Evolutionary conservation across 2,113 vertebrate genomes (phyloP), one percentile per base, ranked within the genome.

Genomic region (Hylia prasina): DNA sequence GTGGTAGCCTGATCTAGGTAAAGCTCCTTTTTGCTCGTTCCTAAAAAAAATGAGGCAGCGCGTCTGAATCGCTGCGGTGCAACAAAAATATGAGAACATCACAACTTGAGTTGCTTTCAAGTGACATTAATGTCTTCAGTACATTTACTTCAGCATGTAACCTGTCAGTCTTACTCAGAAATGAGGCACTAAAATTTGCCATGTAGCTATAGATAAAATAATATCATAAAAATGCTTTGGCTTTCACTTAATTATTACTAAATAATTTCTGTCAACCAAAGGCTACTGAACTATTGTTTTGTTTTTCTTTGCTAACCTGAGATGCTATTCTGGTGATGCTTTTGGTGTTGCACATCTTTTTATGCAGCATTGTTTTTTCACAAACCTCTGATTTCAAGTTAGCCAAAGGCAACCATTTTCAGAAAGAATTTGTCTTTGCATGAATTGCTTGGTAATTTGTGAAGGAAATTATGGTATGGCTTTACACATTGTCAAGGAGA

Each of bases 111-210:
- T 86, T 78, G 75, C 94, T 94, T 96, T 89, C 82, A 76, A 31
- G 70, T 93, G 97, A 94, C 97, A 35, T 73, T 81, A 86, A 90
- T 91, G 76, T 89, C 89, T 35, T 73, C 71, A 79, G 72, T 90
- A 70, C 92, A 83, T 92, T 91, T 82, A 61, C 73, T 88, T 89
- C 2, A 3, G 73, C 53, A 3, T 96, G 97, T 96, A 95, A 71
- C 63, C 33, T 63, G 80, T 87, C 96, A 93, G 64, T 68, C 76
- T 69, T 39, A 18, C 22, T 83, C 15, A 30, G 90, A 79, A 80
- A 8, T 1, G 18, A 47, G 68, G 30, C 1, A 0, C 73, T 91
- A 71, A 84, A 91, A 84, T 92, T 93, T 94, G n/a, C 81, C 45
- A 4, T 19, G 45, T 63, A 23, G 8, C 51, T 89, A 9, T 16